These are phyloP conservation scores for Xenotilapia longispinis DNA, from an alignment of 2,113 vertebrate genomes.

Conservation along the genomic window DNA sequence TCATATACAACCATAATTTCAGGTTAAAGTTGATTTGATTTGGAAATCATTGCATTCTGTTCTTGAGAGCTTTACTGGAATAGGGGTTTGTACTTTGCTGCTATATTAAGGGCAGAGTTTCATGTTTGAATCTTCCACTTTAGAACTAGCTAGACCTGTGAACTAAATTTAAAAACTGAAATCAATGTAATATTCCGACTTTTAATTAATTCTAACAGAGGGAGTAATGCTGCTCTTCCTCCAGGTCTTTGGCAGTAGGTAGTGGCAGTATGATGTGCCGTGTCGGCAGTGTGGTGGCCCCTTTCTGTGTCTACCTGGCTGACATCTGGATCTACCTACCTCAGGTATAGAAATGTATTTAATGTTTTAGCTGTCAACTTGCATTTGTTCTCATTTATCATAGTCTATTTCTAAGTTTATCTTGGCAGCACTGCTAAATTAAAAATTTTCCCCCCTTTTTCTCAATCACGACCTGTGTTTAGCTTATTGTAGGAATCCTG, in stretches of 20 bases:
- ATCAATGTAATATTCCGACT: neutral
- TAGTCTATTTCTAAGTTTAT: neutral
- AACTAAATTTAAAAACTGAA: neutral
- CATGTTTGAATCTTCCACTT: neutral
- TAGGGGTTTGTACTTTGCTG: neutral
- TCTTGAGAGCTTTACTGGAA: neutral
- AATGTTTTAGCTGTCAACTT: neutral
- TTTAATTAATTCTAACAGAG: neutral
- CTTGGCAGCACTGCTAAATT: neutral
- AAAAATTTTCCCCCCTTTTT: rapidly evolving
- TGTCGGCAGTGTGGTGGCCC: constrained; percentile 82
- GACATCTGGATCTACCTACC: constrained; percentile 84
- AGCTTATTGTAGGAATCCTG: constrained; percentile 85
- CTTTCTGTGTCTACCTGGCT: constrained; percentile 80
- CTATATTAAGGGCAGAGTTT: neutral
- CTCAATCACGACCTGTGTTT: neutral
- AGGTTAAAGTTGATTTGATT: neutral
- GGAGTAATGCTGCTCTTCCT: neutral
- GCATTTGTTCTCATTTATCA: neutral
- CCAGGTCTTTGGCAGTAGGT: constrained; percentile 84
- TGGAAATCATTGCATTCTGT: neutral
- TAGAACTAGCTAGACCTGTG: neutral
- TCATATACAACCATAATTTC: neutral
- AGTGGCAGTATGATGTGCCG: constrained; percentile 90
- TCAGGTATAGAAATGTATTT: constrained; percentile 67